Conservation (phyloP, 2,113 vertebrate species). For the Dicerorhinus sumatrensis region DNA sequence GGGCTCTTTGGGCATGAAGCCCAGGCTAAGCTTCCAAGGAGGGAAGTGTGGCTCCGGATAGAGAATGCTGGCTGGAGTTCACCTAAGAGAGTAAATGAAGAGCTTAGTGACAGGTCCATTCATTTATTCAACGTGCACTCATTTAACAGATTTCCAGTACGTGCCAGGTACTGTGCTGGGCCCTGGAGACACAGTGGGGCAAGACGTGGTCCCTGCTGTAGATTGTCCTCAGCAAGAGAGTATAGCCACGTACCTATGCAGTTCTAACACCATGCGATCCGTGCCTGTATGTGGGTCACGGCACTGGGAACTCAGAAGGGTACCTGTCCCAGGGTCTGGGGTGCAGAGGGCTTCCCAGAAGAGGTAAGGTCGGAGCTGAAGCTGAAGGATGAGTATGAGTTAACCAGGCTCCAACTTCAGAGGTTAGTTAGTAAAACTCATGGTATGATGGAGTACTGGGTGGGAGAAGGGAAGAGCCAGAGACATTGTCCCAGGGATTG, state of each 20-base stretch:
- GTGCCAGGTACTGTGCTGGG: background rate
- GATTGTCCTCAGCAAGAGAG: too few relatives aligned
- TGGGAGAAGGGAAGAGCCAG: too few relatives aligned
- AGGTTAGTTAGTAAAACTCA: background rate
- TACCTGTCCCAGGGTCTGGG: background rate
- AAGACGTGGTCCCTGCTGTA: background rate
- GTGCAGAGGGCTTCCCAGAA: background rate
- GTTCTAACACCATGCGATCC: accelerated
- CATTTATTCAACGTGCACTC: background rate
- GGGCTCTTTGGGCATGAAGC: background rate
- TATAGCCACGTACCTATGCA: accelerated
- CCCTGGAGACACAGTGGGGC: background rate
- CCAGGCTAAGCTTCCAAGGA: background rate
- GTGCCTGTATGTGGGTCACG: background rate
- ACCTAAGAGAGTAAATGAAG: background rate
- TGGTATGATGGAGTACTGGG: background rate
- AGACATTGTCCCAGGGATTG: accelerated
- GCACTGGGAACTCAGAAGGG: background rate
- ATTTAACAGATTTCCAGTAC: background rate
- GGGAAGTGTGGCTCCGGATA: background rate
- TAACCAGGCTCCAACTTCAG: background rate
- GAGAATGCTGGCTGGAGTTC: background rate
- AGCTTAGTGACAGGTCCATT: background rate
- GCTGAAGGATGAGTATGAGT: background rate
- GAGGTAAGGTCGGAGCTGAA: background rate